A percentile compares a stretch with the other conserved stretches of the same genome.
Evolutionary conservation across 1,140 invertebrate species (phyloP).

Genomic region (Gerris buenoi): DNA sequence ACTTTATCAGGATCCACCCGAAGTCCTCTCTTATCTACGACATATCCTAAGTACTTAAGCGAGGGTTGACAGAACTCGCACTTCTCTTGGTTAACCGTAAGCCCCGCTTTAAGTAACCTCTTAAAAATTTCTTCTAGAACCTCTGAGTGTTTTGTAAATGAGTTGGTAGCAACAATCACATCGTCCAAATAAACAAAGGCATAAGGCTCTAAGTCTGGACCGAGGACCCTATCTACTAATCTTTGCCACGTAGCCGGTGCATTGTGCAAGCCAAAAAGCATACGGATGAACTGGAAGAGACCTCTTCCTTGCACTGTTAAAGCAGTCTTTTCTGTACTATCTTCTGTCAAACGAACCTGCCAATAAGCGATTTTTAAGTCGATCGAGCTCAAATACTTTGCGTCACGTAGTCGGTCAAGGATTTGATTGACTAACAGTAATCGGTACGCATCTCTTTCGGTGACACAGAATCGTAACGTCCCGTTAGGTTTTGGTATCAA

Average conservation of each 20-base stretch:
- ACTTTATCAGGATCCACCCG: constrained; percentile 9
- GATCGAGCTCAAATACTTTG: constrained; percentile 26
- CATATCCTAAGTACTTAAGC: constrained; percentile 12
- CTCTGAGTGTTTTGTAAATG: constrained; percentile 5
- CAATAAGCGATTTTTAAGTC: constrained; percentile 21
- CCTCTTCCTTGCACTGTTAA: constrained; percentile 28
- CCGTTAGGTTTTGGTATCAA: not conserved
- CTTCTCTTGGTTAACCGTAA: constrained; percentile 10
- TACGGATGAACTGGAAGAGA: constrained; percentile 27
- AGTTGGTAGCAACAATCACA: constrained; percentile 23
- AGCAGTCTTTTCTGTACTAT: constrained; percentile 28
- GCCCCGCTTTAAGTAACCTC: not conserved
- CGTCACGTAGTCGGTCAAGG: constrained; percentile 21
- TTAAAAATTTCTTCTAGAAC: constrained; percentile 12
- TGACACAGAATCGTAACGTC: not conserved
- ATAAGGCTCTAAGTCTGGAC: constrained; percentile 23
- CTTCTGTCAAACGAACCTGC: constrained; percentile 24
- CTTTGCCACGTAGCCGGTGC: constrained; percentile 30
- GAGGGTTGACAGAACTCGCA: constrained; percentile 7
- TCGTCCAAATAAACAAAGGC: constrained; percentile 27
- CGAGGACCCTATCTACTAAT: constrained; percentile 26
- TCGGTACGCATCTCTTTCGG: not conserved
- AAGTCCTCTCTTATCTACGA: constrained; percentile 7
- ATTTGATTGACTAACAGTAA: constrained; percentile 18
- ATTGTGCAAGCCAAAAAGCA: constrained; percentile 32